phyloP scores from a whole-genome alignment of 2,888 invertebrate species.

The Zeuzera pyrina region DNA sequence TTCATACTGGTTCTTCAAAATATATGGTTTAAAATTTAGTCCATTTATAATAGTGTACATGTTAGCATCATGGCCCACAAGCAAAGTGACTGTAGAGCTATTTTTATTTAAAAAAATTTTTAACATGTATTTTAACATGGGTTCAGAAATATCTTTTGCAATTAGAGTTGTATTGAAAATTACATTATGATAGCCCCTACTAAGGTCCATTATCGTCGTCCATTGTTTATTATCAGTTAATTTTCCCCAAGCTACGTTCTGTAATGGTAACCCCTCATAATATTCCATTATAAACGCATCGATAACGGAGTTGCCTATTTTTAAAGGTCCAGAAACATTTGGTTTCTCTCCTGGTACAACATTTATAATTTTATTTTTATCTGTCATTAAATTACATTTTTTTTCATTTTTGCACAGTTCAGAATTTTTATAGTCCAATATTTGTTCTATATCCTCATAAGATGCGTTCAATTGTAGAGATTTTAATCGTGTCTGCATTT shows the following conservation, averaged over 20 bases:
- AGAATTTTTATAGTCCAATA: slow-evolving; percentile 49
- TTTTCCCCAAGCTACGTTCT: slow-evolving; percentile 52
- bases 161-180: slow-evolving; percentile 44
- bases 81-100: slow-evolving; percentile 31
- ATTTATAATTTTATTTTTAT: slow-evolving; percentile 29
- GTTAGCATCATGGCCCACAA: slow-evolving; percentile 62
- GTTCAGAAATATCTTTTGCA: slow-evolving; percentile 45
- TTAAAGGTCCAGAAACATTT: slow-evolving; percentile 44
- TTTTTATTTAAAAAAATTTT: slow-evolving; percentile 27
- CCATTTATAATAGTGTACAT: slow-evolving; percentile 42
- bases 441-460: slow-evolving; percentile 30
- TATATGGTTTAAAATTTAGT: slow-evolving; percentile 35
- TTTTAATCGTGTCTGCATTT: slow-evolving; percentile 36
- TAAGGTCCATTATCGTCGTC: slow-evolving; percentile 34
- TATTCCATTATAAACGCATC: slow-evolving; percentile 59
- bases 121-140: slow-evolving; percentile 37
- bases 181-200: slow-evolving; percentile 41
- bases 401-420: slow-evolving; percentile 31
- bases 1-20: slow-evolving; percentile 37
- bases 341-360: slow-evolving; percentile 37
- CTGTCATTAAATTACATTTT: slow-evolving; percentile 37
- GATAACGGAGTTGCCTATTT: slow-evolving; percentile 44
- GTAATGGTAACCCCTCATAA: slow-evolving; percentile 42
- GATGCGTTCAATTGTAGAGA: slow-evolving; percentile 32
- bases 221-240: slow-evolving; percentile 28